Evolutionary conservation across 2,113 vertebrate species (phyloP).

Genomic region (Orthonyx spaldingii): DNA sequence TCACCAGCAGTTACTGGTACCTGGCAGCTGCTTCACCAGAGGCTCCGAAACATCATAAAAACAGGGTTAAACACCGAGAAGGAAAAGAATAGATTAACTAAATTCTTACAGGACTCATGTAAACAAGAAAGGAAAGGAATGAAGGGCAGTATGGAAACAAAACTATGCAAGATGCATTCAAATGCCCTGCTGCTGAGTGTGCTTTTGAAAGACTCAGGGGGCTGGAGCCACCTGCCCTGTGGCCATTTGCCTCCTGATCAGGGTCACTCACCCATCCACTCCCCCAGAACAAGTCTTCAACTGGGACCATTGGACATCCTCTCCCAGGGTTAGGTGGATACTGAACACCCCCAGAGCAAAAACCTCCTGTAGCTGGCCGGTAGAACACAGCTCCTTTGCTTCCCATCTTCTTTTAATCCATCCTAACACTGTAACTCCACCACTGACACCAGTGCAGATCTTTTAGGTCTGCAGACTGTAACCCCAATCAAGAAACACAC

Average conservation of each 20-base stretch:
- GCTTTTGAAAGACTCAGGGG: background rate
- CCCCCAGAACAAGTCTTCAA: background rate
- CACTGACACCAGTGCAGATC: background rate
- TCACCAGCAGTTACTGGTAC: background rate
- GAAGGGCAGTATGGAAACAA: background rate
- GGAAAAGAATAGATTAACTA: background rate
- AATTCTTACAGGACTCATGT: background rate
- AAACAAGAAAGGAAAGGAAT: background rate
- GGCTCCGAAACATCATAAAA: background rate
- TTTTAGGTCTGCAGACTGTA: background rate
- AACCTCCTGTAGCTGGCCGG: background rate
- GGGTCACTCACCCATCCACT: background rate
- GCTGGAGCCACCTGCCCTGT: background rate
- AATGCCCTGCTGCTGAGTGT: background rate
- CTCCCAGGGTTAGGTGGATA: background rate
- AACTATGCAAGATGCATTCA: background rate
- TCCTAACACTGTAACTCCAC: background rate
- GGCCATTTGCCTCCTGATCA: background rate
- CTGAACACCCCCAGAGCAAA: background rate
- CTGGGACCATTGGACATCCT: background rate
- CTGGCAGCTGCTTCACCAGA: background rate
- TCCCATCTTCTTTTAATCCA: background rate
- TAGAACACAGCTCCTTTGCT: accelerated
- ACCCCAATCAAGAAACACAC: background rate
- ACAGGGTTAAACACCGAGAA: background rate